Conservation (phyloP, 2,888 invertebrate species). For the Eucera pruinosa region DNA sequence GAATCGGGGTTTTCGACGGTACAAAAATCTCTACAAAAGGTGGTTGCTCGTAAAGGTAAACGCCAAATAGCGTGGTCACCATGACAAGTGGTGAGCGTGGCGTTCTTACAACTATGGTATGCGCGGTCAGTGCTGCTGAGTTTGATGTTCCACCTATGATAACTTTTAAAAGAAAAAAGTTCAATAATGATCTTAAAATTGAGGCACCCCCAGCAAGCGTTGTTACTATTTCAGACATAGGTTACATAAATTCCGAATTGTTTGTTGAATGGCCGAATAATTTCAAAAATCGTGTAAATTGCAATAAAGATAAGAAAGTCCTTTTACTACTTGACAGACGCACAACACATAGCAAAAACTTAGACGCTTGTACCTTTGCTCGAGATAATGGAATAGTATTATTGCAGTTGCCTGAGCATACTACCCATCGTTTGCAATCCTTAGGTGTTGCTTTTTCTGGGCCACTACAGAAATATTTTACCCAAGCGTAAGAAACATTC, state of each 20-base stretch:
- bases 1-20: too few species aligned
- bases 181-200: neutral
- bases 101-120: too few species aligned
- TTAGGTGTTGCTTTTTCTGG: slow-evolving; percentile 19
- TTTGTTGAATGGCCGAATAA: slow-evolving; percentile 28
- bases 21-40: too few species aligned
- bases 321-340: slow-evolving; percentile 21
- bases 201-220: neutral
- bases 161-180: slow-evolving; percentile 19
- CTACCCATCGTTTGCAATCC: slow-evolving; percentile 22
- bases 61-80: too few species aligned
- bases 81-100: too few species aligned
- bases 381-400: slow-evolving; percentile 15
- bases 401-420: slow-evolving; percentile 21
- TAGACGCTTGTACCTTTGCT: slow-evolving; percentile 2
- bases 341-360: slow-evolving; percentile 17
- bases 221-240: neutral
- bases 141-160: slow-evolving; percentile 9
- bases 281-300: slow-evolving; percentile 6
- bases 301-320: slow-evolving; percentile 7
- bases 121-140: slow-evolving; percentile 18
- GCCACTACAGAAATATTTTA: slow-evolving; percentile 11
- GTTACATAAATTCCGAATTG: slow-evolving; percentile 10
- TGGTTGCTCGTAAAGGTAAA: too few species aligned
- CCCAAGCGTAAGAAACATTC: slow-evolving; percentile 10